These are phyloP conservation scores for Campoplex capitator DNA, from an alignment of 2,888 invertebrate genomes.

Conservation along the genomic window DNA sequence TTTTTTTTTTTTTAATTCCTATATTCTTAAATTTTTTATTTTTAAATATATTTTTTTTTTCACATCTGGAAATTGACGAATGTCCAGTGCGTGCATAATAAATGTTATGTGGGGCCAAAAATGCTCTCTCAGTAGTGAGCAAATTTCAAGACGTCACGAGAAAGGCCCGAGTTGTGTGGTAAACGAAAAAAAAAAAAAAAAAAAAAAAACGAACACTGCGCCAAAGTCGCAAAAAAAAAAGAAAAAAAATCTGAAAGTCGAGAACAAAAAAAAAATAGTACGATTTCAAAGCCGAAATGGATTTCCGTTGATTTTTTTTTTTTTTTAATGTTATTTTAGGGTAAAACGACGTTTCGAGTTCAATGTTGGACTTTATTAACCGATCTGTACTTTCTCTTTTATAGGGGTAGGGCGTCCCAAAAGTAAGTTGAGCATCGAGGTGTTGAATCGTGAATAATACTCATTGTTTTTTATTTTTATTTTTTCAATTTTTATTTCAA, in stretches of 20 bases:
- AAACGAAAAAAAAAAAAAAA: slow-evolving; percentile 2
- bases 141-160: slow-evolving; percentile 52
- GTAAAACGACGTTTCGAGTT: slow-evolving; percentile 42
- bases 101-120: slow-evolving; percentile 62
- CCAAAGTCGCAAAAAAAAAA: slow-evolving; percentile 31
- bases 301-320: slow-evolving; percentile 8
- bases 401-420: slow-evolving; percentile 85
- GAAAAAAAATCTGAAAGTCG: neutral
- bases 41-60: slow-evolving; percentile 16
- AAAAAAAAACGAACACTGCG: slow-evolving; percentile 6
- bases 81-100: slow-evolving; percentile 54
- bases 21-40: slow-evolving; percentile 1
- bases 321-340: slow-evolving; percentile 19
- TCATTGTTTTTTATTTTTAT: slow-evolving; percentile 72
- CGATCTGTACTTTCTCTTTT: slow-evolving; percentile 83
- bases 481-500: slow-evolving; percentile 69
- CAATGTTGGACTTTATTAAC: slow-evolving; percentile 77
- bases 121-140: slow-evolving; percentile 63
- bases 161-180: slow-evolving; percentile 63
- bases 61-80: slow-evolving; percentile 51
- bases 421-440: slow-evolving; percentile 84
- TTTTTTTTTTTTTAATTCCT: neutral
- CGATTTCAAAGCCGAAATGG: slow-evolving; percentile 25
- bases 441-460: slow-evolving; percentile 83
- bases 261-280: neutral